Conservation (phyloP, 2,113 vertebrate species). For the Ophthalmolycus amberensis region DNA sequence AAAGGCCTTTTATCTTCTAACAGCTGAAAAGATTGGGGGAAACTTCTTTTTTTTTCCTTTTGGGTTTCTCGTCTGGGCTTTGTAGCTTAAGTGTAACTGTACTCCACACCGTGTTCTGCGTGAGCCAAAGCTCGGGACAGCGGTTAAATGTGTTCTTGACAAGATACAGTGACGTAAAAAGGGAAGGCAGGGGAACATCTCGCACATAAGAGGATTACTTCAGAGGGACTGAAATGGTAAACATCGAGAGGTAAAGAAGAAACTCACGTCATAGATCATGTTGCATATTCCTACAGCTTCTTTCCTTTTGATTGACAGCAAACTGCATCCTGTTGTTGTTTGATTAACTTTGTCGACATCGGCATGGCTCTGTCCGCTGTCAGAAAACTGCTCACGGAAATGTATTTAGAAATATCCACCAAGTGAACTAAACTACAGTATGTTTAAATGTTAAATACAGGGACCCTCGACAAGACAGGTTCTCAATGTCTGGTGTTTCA, state of each 20-base stretch:
- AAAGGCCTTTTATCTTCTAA: background rate
- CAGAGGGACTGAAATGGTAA: constrained; percentile 15
- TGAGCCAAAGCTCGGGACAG: constrained; percentile 5
- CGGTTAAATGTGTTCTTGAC: constrained; percentile 8
- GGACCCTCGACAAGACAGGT: background rate
- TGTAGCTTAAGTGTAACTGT: background rate
- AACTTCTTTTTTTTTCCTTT: background rate
- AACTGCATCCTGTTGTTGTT: background rate
- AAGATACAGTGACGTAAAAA: constrained; percentile 2
- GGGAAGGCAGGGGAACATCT: background rate
- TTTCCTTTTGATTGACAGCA: background rate
- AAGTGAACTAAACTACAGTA: background rate
- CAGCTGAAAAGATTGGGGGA: background rate
- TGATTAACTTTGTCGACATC: background rate
- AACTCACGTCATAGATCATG: background rate
- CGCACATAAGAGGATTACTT: background rate
- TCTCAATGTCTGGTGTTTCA: background rate
- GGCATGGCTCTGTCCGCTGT: background rate
- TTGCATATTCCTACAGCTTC: background rate
- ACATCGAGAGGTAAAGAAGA: background rate
- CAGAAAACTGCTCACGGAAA: background rate
- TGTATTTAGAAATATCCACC: background rate
- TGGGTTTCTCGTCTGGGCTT: background rate
- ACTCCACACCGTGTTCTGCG: background rate
- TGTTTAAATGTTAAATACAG: background rate